phyloP scores from a whole-genome alignment of 2,113 vertebrate genomes.

The Centrocercus urophasianus region DNA sequence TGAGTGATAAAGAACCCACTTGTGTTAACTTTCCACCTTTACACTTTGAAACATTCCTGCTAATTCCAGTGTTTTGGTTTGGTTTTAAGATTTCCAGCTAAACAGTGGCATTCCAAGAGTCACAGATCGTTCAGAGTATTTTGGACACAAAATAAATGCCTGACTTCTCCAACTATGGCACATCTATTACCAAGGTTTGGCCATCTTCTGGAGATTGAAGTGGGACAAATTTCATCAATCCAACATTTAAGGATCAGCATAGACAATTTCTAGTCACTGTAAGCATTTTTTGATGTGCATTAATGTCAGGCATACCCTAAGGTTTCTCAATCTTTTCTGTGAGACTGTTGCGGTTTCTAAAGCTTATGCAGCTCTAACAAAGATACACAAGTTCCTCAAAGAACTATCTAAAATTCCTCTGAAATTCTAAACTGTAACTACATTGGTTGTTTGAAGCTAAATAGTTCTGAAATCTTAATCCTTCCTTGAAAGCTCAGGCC shows the following conservation, averaged over 20 bases:
- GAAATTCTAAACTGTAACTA: neutral
- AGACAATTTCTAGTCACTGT: neutral
- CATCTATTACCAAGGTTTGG: neutral
- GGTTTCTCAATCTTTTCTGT: neutral
- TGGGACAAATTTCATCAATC: neutral
- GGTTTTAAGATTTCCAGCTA: neutral
- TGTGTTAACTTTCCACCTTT: neutral
- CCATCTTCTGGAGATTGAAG: neutral
- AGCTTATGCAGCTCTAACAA: neutral
- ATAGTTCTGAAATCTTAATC: neutral
- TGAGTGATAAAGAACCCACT: neutral
- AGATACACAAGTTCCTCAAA: neutral
- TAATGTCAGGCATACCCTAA: neutral
- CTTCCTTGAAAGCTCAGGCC: neutral
- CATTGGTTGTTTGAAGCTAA: neutral
- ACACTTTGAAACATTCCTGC: neutral
- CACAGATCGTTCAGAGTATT: neutral
- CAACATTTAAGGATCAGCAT: neutral
- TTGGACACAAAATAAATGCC: neutral
- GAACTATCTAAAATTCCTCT: neutral
- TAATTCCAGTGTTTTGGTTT: neutral
- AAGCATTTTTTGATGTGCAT: neutral
- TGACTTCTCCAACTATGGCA: neutral
- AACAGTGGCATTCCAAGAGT: neutral
- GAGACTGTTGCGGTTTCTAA: neutral